Conservation (phyloP, 2,113 vertebrate genomes). For the Varanus salvator region DNA sequence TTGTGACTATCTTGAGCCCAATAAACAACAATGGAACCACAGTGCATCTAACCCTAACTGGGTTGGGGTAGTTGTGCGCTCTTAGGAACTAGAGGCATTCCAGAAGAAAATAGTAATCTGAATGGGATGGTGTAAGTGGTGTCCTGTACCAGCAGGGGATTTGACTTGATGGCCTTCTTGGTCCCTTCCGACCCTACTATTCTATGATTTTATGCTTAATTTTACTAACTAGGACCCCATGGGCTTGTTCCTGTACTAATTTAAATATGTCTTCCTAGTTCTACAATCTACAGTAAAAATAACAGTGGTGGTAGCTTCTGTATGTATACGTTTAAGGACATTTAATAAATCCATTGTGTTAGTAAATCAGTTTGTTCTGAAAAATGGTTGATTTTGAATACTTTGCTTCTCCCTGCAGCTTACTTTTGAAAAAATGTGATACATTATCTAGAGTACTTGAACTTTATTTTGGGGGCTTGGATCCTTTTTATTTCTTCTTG, state of each 20-base stretch:
- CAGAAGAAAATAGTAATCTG: too few relatives aligned
- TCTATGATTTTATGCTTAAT: neutral
- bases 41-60: neutral
- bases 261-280: neutral
- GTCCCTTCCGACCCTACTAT: too few relatives aligned
- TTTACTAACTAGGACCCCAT: neutral
- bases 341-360: neutral
- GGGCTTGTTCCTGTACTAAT: neutral
- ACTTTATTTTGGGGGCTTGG: neutral
- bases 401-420: constrained; percentile 29
- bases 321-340: neutral
- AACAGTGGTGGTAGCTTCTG: neutral
- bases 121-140: too few relatives aligned
- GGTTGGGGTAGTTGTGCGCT: neutral
- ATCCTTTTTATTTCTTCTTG: neutral
- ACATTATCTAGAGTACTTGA: constrained; percentile 34
- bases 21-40: neutral
- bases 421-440: constrained; percentile 37
- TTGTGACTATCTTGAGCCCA: neutral
- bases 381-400: constrained; percentile 12
- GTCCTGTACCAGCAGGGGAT: too few relatives aligned
- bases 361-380: neutral
- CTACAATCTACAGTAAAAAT: neutral
- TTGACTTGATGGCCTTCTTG: too few relatives aligned
- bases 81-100: too few relatives aligned